Percentiles rank a stretch among this genome's conserved stretches.
Evolutionary conservation across 2,113 vertebrate species (phyloP).

Genomic region (Limnothrissa miodon): DNA sequence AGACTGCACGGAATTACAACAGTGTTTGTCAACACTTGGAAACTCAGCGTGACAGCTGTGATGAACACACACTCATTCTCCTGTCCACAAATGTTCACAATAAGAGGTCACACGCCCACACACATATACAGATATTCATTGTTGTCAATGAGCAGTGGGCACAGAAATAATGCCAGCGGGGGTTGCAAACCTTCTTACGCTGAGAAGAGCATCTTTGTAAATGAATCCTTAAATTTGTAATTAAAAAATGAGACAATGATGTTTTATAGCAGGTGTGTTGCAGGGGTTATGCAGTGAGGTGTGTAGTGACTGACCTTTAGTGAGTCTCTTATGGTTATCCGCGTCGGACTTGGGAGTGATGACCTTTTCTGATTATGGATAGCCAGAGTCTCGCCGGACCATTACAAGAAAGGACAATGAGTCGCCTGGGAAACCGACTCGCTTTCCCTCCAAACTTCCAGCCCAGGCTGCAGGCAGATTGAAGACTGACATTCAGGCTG

Average conservation of each 20-base stretch:
- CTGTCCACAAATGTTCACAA: neutral
- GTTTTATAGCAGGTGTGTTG: neutral
- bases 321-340: constrained; percentile 11
- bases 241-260: neutral
- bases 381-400: constrained; percentile 5
- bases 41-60: neutral
- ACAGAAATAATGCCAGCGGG: neutral
- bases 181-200: too few species aligned
- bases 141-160: neutral
- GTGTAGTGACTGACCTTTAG: neutral
- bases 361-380: constrained; percentile 18
- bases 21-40: neutral
- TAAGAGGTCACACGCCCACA: neutral
- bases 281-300: neutral
- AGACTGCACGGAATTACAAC: neutral
- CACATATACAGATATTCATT: neutral
- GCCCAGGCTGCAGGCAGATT: neutral
- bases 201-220: neutral
- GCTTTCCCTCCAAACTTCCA: neutral
- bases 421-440: neutral
- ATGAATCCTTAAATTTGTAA: neutral
- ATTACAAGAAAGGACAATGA: constrained; percentile 18
- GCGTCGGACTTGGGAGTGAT: neutral
- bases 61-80: neutral
- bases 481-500: constrained; percentile 9